These are phyloP conservation scores for Varanus salvator DNA, from an alignment of 2,113 vertebrate genomes.

Conservation along the genomic window DNA sequence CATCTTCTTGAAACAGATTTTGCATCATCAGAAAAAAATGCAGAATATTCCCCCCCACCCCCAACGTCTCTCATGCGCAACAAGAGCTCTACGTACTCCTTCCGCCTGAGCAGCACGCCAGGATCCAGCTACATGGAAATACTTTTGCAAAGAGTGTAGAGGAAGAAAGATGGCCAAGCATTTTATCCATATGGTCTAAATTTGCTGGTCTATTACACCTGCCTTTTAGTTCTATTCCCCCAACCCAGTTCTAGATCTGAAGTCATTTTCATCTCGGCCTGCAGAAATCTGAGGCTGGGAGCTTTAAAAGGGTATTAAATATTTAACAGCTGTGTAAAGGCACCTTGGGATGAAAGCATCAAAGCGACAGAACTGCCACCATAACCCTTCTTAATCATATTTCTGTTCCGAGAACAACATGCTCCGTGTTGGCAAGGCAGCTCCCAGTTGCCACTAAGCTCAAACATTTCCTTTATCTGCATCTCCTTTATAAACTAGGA, in stretches of 20 bases:
- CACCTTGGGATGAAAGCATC: constrained; percentile 71
- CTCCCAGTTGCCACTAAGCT: constrained; percentile 66
- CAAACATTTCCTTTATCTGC: constrained; percentile 58
- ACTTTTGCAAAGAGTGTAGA: neutral
- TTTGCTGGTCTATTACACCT: neutral
- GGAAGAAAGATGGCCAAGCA: neutral
- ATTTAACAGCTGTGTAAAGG: constrained; percentile 73
- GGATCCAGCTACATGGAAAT: neutral
- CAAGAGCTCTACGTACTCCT: no score
- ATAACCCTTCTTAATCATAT: constrained; percentile 65
- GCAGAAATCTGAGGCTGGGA: constrained; percentile 39
- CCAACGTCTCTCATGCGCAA: neutral
- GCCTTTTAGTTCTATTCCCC: neutral
- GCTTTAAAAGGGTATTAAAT: constrained; percentile 54
- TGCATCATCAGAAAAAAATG: neutral
- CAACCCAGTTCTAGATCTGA: neutral
- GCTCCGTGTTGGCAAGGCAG: constrained; percentile 75
- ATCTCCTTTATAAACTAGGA: constrained; percentile 44
- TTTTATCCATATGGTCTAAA: neutral
- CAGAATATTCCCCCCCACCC: neutral
- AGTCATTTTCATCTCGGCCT: constrained; percentile 27
- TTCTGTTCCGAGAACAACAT: constrained; percentile 64
- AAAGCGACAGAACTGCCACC: constrained; percentile 70
- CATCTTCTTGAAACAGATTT: no score
- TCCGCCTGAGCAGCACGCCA: neutral